Base-by-base conservation (phyloP, 2,888 invertebrate genomes). In the Barypeithes pellucidus region DNA sequence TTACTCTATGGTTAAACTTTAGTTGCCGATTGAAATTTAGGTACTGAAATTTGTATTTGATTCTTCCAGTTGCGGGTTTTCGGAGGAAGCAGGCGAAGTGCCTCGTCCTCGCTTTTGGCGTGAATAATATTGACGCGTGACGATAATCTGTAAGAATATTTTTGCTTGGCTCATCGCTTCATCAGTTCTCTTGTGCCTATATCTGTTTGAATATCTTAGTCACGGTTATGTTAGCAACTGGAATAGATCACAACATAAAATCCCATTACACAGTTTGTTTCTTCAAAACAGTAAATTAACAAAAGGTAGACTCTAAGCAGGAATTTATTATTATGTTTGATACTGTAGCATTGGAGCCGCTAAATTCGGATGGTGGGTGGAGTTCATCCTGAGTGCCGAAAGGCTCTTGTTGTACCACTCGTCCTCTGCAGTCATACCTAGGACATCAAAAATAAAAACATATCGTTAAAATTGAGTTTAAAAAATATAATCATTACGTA, bases 361-460 rank as follows among this genome's bases (percentile, higher is more conserved):
- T 83, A 98, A 91, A 89, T 97, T 97, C 80, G 97, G 96, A 87
- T 97, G 95, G 87, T 97, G 96, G 66, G 96, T 94, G 83, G 94
- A 93, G 90, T 98, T 98, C 98, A 98, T 98, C 86, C 98, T 92
- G 81, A 98, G 90, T 67, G 98, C 98, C 73, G 97, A 97, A 83
- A 98, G 90, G 83, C 97, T 97, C 89, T 98, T 98, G 89, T 98
- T 98, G 91, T 98, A 98, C 98, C 98, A 98, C 87, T 98, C 97
- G 86, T 95, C 97, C 86, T 95, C 95, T 59, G 95, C 93, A 79
- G 93, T 94, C 95, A 96, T 96, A 80, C 95, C 96, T 96, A 88
- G 43, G 85, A 80, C 29, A 66, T 67, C 67, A 73, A 59, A 68
- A 73, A 45, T 63, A 39, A 59, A 68, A 67, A 57, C 43, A 63